These are phyloP conservation scores for Hyles lineata DNA, from an alignment of 2,888 invertebrate genomes.

Conservation along the genomic window DNA sequence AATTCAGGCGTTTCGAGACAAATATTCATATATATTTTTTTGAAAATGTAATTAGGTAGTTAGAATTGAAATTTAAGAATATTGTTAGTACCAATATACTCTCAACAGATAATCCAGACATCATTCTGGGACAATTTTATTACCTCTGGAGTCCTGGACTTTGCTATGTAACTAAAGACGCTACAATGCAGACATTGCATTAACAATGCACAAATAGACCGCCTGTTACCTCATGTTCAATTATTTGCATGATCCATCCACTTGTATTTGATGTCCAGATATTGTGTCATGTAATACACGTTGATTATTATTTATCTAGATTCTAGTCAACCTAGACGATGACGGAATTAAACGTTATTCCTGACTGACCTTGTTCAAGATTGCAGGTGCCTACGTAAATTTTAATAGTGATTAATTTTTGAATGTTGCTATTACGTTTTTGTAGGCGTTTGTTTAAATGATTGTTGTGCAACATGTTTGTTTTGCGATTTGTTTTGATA, in stretches of 20 bases:
- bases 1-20: too few species aligned
- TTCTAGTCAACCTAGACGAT: slow-evolving; percentile 28
- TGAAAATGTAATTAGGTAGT: too few species aligned
- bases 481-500: not conserved
- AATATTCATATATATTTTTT: too few species aligned
- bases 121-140: too few species aligned
- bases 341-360: slow-evolving; percentile 28
- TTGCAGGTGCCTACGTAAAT: slow-evolving; percentile 18
- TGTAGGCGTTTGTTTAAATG: slow-evolving; percentile 5
- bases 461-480: not conserved
- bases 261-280: slow-evolving; percentile 7
- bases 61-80: too few species aligned
- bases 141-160: too few species aligned
- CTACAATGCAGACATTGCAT: too few species aligned
- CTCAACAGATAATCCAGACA: too few species aligned
- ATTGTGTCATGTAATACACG: slow-evolving; percentile 14
- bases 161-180: too few species aligned
- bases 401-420: slow-evolving; percentile 22
- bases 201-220: not conserved
- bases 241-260: not conserved
- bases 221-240: not conserved
- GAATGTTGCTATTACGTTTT: slow-evolving; percentile 29
- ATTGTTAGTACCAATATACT: too few species aligned
- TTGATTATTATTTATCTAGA: slow-evolving; percentile 25
- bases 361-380: slow-evolving; percentile 14